Evolutionary conservation across 64 coral and sea anemone genomes (phyloP), one percentile per base, ranked within the genome.

Genomic region (Porites lutea): DNA sequence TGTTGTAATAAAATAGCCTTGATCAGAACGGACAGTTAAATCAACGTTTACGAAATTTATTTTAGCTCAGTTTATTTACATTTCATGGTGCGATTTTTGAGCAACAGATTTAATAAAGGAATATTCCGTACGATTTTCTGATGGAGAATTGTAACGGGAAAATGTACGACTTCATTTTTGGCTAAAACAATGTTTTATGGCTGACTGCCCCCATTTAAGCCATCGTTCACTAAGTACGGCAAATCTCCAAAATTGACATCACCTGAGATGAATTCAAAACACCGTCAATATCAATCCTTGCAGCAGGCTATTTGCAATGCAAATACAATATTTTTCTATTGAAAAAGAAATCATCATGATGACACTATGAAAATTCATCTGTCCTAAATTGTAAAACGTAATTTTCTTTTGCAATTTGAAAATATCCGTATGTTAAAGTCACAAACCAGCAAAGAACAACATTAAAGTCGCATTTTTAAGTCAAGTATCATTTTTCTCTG

Each of bases 221-320:
- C 47, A 52, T 65, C 62, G 73, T 15, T 76, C 54, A 57, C 13
- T n/a, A 52, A 84, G 18, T 22, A 19, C n/a, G 81, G 62, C 81
- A 48, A 63, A 84, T 84, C 63, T 48, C 81, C 44, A 84, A 69
- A 84, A 66, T 13, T 2, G 81, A 84, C 69, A 84, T 19, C 81
- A 45, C 61, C 52, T 37, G 27, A 51, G 52, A 69, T 51, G 51
- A 13, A 68, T 9, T 9, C 7, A 84, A 69, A 84, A 84, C 63
- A 69, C 52, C 81, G 4, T 84, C 9, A 50, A 84, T 50, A 83
- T 67, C 61, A 46, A 48, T n/a, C 2, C n/a, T 70, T 21, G 27
- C 60, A 37, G 27, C 27, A 50, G 6, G 9, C 43, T 20, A 63
- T 84, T 84, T 84, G 78, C 13, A 80, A 68, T 84, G 81, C 81